Percentiles rank a stretch among this genome's conserved stretches.
phyloP scores from a whole-genome alignment of 2,797 vertebrate genomes.

The Rhabdophis nuchalis region DNA sequence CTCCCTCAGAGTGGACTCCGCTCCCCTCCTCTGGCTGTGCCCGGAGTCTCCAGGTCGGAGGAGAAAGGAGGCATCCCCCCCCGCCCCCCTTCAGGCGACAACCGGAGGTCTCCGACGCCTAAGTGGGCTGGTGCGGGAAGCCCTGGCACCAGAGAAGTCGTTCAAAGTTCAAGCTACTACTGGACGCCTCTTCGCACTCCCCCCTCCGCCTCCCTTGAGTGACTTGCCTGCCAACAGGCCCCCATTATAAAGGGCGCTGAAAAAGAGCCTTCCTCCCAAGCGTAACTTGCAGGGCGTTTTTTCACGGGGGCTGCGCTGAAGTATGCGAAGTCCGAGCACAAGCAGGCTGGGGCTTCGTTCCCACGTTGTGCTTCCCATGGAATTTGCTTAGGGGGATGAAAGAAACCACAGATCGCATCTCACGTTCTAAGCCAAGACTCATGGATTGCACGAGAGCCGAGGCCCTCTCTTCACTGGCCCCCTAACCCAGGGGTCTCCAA shows the following conservation, averaged over 20 bases:
- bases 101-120: background rate
- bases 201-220: background rate
- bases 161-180: slow-evolving; percentile 21
- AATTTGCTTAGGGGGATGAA: background rate
- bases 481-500: no score
- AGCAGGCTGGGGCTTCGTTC: background rate
- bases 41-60: background rate
- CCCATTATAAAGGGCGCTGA: slow-evolving; percentile 84
- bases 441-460: background rate
- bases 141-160: background rate
- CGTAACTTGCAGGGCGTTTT: background rate
- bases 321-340: background rate
- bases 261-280: slow-evolving; percentile 44
- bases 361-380: background rate
- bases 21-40: background rate
- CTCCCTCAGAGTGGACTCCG: no score
- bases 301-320: background rate
- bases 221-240: slow-evolving; percentile 68
- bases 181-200: background rate
- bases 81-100: background rate
- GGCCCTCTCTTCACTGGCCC: background rate
- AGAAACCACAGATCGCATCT: background rate
- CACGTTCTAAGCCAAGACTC: background rate
- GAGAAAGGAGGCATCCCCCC: background rate
- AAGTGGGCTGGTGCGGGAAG: slow-evolving; percentile 11